Evolutionary conservation across 2,797 vertebrate genomes (phyloP).

Genomic region (Tangara arthus): DNA sequence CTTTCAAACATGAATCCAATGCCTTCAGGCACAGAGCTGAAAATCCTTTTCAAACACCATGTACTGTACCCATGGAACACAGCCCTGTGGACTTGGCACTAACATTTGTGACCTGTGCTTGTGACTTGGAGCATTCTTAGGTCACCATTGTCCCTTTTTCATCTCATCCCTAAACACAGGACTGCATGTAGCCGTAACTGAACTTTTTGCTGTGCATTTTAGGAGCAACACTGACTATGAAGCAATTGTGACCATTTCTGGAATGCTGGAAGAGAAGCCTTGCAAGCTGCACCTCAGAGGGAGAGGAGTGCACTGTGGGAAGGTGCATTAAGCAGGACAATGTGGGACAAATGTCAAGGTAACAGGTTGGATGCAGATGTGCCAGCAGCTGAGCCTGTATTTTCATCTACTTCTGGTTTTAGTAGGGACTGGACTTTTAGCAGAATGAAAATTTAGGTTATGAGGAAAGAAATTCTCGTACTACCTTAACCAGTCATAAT

Average conservation of each 20-base stretch:
- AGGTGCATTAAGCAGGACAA: neutral
- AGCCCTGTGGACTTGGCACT: neutral
- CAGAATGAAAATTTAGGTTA: neutral
- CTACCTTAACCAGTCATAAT: neutral
- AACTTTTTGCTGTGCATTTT: neutral
- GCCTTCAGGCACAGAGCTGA: neutral
- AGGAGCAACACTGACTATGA: conserved; percentile 77
- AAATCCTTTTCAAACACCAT: neutral
- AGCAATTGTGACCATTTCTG: conserved; percentile 73
- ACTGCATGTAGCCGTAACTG: fast-evolving
- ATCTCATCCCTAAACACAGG: neutral
- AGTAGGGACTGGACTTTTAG: neutral
- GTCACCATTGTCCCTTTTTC: neutral
- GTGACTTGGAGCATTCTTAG: neutral
- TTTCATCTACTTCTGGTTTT: neutral
- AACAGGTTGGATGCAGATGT: neutral
- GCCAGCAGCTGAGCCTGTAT: neutral
- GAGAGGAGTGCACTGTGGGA: conserved; percentile 74
- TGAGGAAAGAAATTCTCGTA: neutral
- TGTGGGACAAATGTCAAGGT: neutral
- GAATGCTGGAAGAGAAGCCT: conserved; percentile 78
- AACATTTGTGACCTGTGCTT: fast-evolving
- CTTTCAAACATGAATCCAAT: neutral
- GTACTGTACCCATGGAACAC: neutral
- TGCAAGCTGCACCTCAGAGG: conserved; percentile 77